Conservation (phyloP, 2,888 invertebrate species). For the Halictus quadricinctus region DNA sequence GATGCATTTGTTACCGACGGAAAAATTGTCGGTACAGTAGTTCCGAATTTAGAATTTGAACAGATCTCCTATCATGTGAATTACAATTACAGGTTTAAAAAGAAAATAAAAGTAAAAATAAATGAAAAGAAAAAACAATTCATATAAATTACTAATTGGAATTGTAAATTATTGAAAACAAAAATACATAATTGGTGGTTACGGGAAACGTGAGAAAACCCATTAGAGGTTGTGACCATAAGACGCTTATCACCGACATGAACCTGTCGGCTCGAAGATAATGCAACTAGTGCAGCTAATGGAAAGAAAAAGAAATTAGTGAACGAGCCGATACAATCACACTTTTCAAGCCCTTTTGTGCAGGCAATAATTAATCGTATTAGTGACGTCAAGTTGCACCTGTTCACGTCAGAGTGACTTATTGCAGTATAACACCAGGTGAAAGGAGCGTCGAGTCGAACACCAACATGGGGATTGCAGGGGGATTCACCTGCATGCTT, state of each 20-base stretch:
- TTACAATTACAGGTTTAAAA: not conserved
- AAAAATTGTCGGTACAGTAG: not conserved
- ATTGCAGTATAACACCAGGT: conserved; percentile 44
- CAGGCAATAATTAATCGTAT: conserved; percentile 53
- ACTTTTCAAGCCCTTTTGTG: not conserved
- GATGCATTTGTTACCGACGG: conserved; percentile 22
- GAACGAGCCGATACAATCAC: not conserved
- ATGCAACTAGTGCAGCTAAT: conserved; percentile 17
- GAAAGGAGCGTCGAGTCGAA: conserved; percentile 42
- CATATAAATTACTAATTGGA: not conserved
- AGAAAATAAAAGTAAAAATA: not conserved
- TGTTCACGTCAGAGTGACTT: conserved; percentile 48
- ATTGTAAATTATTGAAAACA: not conserved
- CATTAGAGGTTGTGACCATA: not conserved
- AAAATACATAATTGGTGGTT: not conserved
- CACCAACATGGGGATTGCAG: conserved; percentile 38
- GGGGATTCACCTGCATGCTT: conserved; percentile 17
- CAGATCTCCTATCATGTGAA: not conserved
- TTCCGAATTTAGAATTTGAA: not conserved
- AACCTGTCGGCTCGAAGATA: conserved; percentile 34
- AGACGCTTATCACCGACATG: not conserved
- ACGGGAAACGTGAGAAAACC: not conserved
- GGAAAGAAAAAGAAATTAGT: conserved; percentile 29
- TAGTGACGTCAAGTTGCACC: conserved; percentile 51
- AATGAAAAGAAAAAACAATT: not conserved